Percentiles rank a stretch among this genome's conserved stretches.
Conservation (phyloP, 2,113 vertebrate genomes). For the Pseudorectes ferrugineus region DNA sequence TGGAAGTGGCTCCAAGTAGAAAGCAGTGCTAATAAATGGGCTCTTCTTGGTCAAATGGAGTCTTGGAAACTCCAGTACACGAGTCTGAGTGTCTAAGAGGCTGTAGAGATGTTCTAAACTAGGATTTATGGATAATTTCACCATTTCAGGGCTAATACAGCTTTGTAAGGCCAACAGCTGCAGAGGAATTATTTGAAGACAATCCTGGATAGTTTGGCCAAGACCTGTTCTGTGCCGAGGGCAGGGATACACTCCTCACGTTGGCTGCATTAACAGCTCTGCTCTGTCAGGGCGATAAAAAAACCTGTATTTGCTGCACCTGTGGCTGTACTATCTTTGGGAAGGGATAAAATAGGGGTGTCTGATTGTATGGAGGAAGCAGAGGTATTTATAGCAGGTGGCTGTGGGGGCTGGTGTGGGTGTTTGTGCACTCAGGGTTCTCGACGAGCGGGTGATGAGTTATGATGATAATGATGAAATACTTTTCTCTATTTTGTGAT, state of each 20-base stretch:
- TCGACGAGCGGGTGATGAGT: accelerated
- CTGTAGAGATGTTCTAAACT: not conserved
- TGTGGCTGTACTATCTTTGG: not conserved
- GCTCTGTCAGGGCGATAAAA: not conserved
- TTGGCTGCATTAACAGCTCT: not conserved
- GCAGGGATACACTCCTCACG: accelerated
- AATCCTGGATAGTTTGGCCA: not conserved
- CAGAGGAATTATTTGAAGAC: not conserved
- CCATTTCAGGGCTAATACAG: not conserved
- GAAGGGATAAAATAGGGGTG: not conserved
- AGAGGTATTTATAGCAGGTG: not conserved
- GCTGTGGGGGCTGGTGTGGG: not conserved
- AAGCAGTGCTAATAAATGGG: not conserved
- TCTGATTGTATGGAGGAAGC: not conserved
- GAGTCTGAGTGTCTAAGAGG: not conserved
- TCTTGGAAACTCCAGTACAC: not conserved
- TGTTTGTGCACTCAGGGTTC: not conserved
- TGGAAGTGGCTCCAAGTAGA: not conserved
- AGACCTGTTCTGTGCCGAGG: not conserved
- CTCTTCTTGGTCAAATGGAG: not conserved
- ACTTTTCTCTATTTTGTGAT: not conserved
- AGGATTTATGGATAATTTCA: not conserved
- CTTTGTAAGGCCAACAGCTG: not conserved
- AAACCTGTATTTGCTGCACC: not conserved
- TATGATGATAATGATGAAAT: not conserved